phyloP scores from a whole-genome alignment of 2,888 invertebrate genomes.

The Drosophila eohydei region DNA sequence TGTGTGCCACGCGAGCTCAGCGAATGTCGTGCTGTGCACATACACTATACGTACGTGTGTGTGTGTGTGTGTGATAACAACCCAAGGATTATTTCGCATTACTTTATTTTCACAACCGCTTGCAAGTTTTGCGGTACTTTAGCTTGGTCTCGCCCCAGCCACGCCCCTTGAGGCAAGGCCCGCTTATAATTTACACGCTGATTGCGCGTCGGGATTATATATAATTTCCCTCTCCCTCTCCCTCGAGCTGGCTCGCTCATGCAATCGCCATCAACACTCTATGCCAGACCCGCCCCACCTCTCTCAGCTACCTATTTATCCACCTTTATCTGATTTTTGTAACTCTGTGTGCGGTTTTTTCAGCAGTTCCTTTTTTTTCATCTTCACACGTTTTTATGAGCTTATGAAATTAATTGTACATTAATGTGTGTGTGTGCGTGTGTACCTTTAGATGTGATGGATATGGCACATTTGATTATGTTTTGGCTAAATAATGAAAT shows the following conservation, averaged over 20 bases:
- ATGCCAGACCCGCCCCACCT: conserved; percentile 13
- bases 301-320: conserved; percentile 48
- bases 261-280: conserved; percentile 48
- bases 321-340: conserved; percentile 66
- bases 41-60: conserved; percentile 27
- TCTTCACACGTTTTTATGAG: conserved; percentile 74
- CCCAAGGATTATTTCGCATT: conserved; percentile 80
- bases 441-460: conserved; percentile 58
- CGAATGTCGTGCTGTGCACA: conserved; percentile 57
- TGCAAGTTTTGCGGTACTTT: conserved; percentile 78
- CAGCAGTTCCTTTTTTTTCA: conserved; percentile 34
- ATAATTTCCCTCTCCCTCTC: conserved; percentile 65
- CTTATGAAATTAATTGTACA: conserved; percentile 77
- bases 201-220: conserved; percentile 77
- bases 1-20: conserved; percentile 69
- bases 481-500: conserved; percentile 77
- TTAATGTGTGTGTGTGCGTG: conserved; percentile 41
- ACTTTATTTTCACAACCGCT: conserved; percentile 79
- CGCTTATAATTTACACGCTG: conserved; percentile 80
- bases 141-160: conserved; percentile 55
- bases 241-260: conserved; percentile 13
- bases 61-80: conserved; percentile 72
- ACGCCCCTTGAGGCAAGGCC: conserved; percentile 40
- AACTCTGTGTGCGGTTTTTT: conserved; percentile 37
- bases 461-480: conserved; percentile 75